Conservation (phyloP, 2,113 vertebrate species). For the Emydura subglobosa region DNA sequence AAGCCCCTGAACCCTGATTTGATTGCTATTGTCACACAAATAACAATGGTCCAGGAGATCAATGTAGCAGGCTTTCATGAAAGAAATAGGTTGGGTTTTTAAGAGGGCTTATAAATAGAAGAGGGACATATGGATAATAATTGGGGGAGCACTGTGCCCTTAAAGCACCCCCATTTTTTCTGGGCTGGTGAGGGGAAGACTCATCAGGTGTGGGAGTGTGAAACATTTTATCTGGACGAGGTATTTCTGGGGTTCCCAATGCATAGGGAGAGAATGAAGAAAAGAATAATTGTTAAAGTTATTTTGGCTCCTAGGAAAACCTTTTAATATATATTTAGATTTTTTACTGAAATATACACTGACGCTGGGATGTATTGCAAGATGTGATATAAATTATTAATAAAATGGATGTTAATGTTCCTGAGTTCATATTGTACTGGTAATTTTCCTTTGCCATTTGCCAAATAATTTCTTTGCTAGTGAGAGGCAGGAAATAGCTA, state of each 20-base stretch:
- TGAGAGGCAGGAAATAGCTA: constrained; percentile 50
- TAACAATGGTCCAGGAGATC: rapidly evolving
- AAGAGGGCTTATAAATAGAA: not conserved
- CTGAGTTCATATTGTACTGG: not conserved
- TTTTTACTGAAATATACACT: not conserved
- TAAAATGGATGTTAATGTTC: not conserved
- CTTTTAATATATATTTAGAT: not conserved
- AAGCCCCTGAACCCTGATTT: not conserved
- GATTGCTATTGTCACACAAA: not conserved
- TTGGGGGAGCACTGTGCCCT: not conserved
- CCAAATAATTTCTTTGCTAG: not conserved
- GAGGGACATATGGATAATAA: not conserved
- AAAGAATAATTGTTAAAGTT: not conserved
- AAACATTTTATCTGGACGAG: rapidly evolving
- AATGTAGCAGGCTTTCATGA: not conserved
- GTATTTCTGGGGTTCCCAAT: not conserved
- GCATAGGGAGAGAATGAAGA: not conserved
- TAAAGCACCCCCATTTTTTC: not conserved
- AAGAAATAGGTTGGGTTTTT: not conserved
- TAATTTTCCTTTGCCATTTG: constrained; percentile 1
- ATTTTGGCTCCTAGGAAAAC: not conserved
- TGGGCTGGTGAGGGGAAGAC: not conserved
- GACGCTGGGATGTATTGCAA: not conserved
- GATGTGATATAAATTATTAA: not conserved
- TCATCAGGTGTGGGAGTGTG: not conserved